These are phyloP conservation scores for Spinibarbus caldwelli DNA, from an alignment of 2,797 vertebrate genomes.

Conservation along the genomic window DNA sequence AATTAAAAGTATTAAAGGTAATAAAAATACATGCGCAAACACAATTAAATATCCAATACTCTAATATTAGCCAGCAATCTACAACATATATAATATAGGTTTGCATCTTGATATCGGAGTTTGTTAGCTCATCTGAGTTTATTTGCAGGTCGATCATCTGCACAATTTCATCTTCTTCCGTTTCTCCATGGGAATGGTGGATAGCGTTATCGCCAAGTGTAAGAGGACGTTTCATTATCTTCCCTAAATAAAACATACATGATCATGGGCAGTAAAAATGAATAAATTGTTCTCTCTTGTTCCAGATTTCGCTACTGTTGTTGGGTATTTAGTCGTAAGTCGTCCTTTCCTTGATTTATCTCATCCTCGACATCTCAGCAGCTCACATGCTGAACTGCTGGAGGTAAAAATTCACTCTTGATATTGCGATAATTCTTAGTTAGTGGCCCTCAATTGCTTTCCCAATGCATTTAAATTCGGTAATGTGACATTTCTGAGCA, in stretches of 20 bases:
- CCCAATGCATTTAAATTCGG: not conserved
- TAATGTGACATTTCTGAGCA: no score
- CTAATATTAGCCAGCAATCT: not conserved
- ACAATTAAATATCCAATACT: not conserved
- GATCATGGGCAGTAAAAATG: not conserved
- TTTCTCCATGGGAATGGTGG: constrained; percentile 98
- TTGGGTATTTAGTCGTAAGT: constrained; percentile 96
- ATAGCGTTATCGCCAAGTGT: constrained; percentile 97
- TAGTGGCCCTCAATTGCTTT: not conserved
- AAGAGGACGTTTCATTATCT: constrained; percentile 66
- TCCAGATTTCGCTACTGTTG: constrained; percentile 93
- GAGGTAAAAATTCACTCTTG: constrained; percentile 80
- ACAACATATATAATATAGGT: not conserved
- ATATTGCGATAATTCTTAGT: not conserved
- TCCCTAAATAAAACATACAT: not conserved
- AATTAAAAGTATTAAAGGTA: not conserved
- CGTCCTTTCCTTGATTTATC: constrained; percentile 87
- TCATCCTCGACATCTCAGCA: constrained; percentile 87
- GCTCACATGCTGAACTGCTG: constrained; percentile 89
- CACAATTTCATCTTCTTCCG: constrained; percentile 98
- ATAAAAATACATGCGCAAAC: not conserved
- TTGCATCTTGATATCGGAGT: constrained; percentile 2
- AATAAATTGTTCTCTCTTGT: not conserved
- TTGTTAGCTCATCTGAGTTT: constrained; percentile 24
- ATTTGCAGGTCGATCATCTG: constrained; percentile 91